Evolutionary conservation across 2,888 invertebrate genomes (phyloP).

Genomic region (Drosophila prolongata): DNA sequence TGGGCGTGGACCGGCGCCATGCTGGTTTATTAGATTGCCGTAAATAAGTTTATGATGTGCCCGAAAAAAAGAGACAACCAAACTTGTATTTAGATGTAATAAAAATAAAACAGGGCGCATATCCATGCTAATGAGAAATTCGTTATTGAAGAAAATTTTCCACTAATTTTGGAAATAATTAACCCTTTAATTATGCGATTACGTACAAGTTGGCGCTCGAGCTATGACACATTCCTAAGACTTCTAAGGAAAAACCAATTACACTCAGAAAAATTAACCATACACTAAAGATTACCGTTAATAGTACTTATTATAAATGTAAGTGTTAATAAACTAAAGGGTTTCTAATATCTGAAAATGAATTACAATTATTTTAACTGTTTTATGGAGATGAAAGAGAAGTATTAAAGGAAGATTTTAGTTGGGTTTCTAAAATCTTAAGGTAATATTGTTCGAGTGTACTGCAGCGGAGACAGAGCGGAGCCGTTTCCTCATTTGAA

Average conservation of each 20-base stretch:
- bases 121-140: conserved; percentile 27
- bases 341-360: no score
- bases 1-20: conserved; percentile 72
- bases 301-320: no score
- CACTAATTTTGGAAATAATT: conserved; percentile 39
- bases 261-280: conserved; percentile 8
- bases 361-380: no score
- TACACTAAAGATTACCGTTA: not conserved
- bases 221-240: conserved; percentile 33
- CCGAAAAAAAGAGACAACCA: conserved; percentile 43
- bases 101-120: conserved; percentile 12
- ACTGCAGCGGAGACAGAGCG: conserved; percentile 52
- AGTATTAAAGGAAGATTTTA: no score
- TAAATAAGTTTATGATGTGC: conserved; percentile 74
- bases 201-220: conserved; percentile 29
- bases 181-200: conserved; percentile 38
- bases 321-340: no score
- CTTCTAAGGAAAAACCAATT: conserved; percentile 34
- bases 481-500: conserved; percentile 62
- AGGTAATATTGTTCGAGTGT: not conserved
- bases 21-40: conserved; percentile 75
- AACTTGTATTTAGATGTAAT: conserved; percentile 24
- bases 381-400: no score
- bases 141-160: conserved; percentile 9
- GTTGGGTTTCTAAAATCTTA: no score